phyloP scores from a whole-genome alignment of 2,113 vertebrate genomes.

The Pseudorasbora parva region DNA sequence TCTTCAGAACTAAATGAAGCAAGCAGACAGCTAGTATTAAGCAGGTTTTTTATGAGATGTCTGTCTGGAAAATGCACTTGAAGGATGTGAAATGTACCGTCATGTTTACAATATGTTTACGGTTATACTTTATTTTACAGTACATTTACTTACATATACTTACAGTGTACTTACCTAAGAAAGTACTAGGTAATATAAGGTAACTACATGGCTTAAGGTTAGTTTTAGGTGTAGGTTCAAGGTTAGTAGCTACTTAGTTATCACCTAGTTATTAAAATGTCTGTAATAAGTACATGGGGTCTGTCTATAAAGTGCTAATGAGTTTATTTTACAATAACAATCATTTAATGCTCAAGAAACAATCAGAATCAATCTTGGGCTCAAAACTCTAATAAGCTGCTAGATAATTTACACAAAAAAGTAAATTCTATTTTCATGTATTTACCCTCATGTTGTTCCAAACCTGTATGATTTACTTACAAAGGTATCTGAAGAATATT shows the following conservation, averaged over 20 bases:
- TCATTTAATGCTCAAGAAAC: background rate
- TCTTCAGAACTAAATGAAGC: conserved; percentile 30
- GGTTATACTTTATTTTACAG: too few species aligned
- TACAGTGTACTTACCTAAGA: too few species aligned
- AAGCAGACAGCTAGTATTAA: background rate
- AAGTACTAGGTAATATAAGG: too few species aligned
- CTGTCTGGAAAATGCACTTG: background rate
- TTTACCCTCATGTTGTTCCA: background rate
- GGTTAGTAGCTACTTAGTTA: too few species aligned
- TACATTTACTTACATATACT: too few species aligned
- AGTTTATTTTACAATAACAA: background rate
- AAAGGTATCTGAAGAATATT: background rate
- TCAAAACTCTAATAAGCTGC: background rate
- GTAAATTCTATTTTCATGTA: background rate
- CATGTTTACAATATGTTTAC: background rate
- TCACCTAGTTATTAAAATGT: too few species aligned
- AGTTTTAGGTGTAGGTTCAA: too few species aligned
- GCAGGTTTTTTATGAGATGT: background rate
- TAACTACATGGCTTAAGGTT: too few species aligned
- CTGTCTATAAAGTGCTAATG: too few species aligned
- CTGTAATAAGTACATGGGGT: too few species aligned
- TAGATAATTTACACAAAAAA: background rate
- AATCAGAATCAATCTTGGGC: background rate
- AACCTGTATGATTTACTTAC: background rate
- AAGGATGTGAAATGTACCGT: background rate